Base-by-base conservation (phyloP, 2,888 invertebrate genomes). In the Salpingus planirostris region DNA sequence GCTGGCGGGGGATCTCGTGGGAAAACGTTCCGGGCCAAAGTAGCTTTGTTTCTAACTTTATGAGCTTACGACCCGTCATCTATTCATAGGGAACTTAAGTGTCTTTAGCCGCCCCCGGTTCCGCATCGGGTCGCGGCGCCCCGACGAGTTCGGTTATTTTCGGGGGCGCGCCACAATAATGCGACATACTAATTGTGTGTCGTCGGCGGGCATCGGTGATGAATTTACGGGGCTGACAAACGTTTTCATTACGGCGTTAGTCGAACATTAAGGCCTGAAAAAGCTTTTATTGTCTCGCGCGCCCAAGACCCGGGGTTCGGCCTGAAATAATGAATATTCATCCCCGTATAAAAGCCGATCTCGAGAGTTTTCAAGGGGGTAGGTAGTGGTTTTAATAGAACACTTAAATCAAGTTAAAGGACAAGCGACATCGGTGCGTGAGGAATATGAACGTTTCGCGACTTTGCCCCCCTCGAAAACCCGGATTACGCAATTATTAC, bases 331-430 rank as follows among this genome's bases (percentile, higher is more conserved):
- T 58, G 58, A 58, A 58, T 58, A 58, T 58, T 58, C 57, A 58
- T 56, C 47, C 44, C 25, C 43, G 44, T 47, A 52, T 50, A 55
- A 55, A 52, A 52, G 52, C 47, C 49, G 44, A 52, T 50, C 49
- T 52, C 38, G 46, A n/a, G n/a, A 50, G 50, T 53, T 49, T 43
- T 47, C 47, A 34, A 46, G 48, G 46, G 40, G 42, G 44, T 41
- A 46, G 47, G 48, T 52, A 49, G 53, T 47, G 55, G 55, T 56
- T 57, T 57, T 59, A 60, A 59, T 59, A 55, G 57, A 55, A 57
- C 52, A 55, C 56, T 58, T 57, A 59, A 59, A 59, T 59, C 59
- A 56, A 55, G 53, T 58, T 55, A 57, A 50, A 52, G 49, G 57
- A 52, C 50, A 49, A 47, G 49, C 47, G 50, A 54, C 47, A 49